phyloP scores from a whole-genome alignment of 2,888 invertebrate genomes.

The Andrena haemorrhoa region DNA sequence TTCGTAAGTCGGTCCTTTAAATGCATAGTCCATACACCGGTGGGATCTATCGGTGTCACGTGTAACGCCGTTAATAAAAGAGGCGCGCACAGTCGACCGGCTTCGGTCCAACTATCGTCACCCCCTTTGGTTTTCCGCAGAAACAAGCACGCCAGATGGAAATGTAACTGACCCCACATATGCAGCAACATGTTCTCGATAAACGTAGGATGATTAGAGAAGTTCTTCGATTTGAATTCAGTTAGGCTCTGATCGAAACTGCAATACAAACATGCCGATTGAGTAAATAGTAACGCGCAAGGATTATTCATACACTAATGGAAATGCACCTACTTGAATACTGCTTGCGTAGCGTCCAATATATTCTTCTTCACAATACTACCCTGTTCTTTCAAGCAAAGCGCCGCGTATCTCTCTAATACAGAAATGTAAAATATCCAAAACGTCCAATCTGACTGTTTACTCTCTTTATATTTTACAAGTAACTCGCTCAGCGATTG shows the following conservation, averaged over 20 bases:
- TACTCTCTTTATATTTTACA: constrained; percentile 76
- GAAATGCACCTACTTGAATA: constrained; percentile 77
- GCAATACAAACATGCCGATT: constrained; percentile 79
- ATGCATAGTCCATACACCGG: constrained; percentile 88
- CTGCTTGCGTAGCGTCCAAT: constrained; percentile 78
- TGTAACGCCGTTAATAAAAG: constrained; percentile 90
- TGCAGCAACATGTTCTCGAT: constrained; percentile 85
- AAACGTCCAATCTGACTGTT: constrained; percentile 78
- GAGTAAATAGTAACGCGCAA: not conserved
- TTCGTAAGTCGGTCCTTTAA: constrained; percentile 85
- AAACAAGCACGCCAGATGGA: constrained; percentile 90
- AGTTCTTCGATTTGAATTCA: constrained; percentile 87
- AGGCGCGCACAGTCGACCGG: constrained; percentile 87
- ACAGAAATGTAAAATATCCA: constrained; percentile 81
- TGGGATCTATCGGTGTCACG: constrained; percentile 87
- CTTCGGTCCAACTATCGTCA: constrained; percentile 89
- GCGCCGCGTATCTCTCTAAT: constrained; percentile 79
- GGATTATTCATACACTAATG: not conserved
- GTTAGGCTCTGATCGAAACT: constrained; percentile 91
- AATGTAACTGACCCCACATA: constrained; percentile 92
- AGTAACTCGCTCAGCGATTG: constrained; percentile 80
- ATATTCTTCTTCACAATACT: constrained; percentile 75
- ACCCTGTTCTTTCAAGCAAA: constrained; percentile 81
- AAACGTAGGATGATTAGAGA: constrained; percentile 85
- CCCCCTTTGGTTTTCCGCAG: constrained; percentile 92